Evolutionary conservation across 2,888 invertebrate species (phyloP), one percentile per base, ranked within the genome.

Genomic region (Villa cingulata): DNA sequence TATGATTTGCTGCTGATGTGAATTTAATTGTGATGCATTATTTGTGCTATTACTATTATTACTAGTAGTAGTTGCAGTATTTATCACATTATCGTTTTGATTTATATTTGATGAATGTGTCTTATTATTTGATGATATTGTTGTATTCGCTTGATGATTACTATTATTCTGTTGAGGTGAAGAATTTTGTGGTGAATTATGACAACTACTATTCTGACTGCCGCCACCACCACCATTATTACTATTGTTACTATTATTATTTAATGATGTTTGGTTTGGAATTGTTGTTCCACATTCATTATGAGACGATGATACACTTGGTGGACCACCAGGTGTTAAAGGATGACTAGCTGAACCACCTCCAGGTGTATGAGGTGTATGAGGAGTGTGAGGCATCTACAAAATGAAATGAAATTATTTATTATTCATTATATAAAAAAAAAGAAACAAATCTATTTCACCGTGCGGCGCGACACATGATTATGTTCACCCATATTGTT

Each of bases 331-430:
- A 6, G 78, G 78, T 37, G 82, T 83, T 62, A 80, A 79, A 16
- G 81, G 82, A 52, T 83, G 83, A 51, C 83, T 82, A 51, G 81
- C 80, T 1, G 81, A 80, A 46, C 75, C 76, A 44, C 79, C 80
- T 69, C 74, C 85, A 61, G 76, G 88, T 60, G 81, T 89, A 72
- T 76, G 89, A 62, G 74, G 86, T 64, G 72, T 81, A 60, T 85
- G 86, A 14, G 84, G 87, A 48, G 86, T 87, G 63, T 83, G 83
- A n/a, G 84, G 88, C 80, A 82, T 82, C 78, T 83, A 23, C 4
- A 41, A 19, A 17, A 17, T 16, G 17, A 23, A 27, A 14, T 17
- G 12, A 10, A 45, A 39, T 44, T 20, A 15, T 17, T 3, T 16
- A 20, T n/a, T 7, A 14, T n/a, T n/a, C n/a, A n/a, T n/a, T n/a